Base-by-base conservation (phyloP, 2,888 invertebrate genomes). In the Atrina japonica region DNA sequence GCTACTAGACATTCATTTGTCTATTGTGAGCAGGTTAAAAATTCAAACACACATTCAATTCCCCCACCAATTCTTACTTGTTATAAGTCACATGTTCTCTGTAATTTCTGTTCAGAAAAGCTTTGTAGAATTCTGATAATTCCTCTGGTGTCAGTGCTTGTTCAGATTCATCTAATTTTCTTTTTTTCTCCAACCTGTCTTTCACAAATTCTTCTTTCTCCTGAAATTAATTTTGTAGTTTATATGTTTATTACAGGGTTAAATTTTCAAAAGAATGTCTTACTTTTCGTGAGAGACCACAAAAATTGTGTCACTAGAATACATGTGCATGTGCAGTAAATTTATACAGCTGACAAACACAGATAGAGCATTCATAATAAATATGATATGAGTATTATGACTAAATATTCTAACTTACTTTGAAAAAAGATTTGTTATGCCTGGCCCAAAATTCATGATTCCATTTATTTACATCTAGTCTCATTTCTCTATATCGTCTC, bases 41-140 rank as follows among this genome's bases (percentile, higher is more conserved):
- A n/a, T n/a, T n/a, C n/a, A n/a, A n/a, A n/a, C n/a, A n/a, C n/a
- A n/a, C n/a, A n/a, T n/a, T n/a, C n/a, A n/a, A n/a, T n/a, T n/a
- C n/a, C n/a, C n/a, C n/a, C n/a, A n/a, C n/a, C n/a, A n/a, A n/a
- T 49, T 27, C 70, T 77, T 79, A 88, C 89, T 76, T 86, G 87
- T 97, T 97, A 88, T 96, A 97, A 70, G 92, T 91, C 0, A 94
- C 91, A 89, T 97, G 96, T 0, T 91, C 90, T 80, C 92, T 93
- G 94, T 95, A 95, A 89, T 96, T 95, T 86, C 94, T 94, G 89
- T 96, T 95, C 16, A 97, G 91, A 89, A 97, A 97, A 58, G 93
- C 91, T 91, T 95, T 96, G 88, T 97, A 97, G 91, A 97, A 97
- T 27, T 94, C 93, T 83, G 96, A 96, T 95, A 97, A 77, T 66